Percentiles rank a stretch among this genome's conserved stretches.
Evolutionary conservation across 1,140 invertebrate species (phyloP).

Genomic region (Conopomorpha cramerella): DNA sequence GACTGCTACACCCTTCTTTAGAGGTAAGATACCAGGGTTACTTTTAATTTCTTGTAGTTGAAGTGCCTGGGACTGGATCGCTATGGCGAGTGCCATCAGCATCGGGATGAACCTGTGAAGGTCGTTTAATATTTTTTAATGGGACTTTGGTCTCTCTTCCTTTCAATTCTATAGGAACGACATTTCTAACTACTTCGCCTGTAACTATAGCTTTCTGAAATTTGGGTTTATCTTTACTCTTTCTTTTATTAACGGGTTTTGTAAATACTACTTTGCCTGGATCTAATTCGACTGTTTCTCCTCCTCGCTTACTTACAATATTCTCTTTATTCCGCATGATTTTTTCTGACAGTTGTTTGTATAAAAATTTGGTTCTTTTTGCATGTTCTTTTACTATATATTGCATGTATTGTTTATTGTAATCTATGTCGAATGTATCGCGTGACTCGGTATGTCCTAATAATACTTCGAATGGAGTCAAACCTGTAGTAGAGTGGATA

Average conservation of each 20-base stretch:
- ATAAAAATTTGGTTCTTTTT: slow-evolving; percentile 13
- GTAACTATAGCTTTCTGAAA: slow-evolving; percentile 11
- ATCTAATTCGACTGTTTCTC: slow-evolving; percentile 5
- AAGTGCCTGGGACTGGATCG: slow-evolving; percentile 10
- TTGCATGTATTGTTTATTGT: slow-evolving; percentile 10
- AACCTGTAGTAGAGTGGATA: slow-evolving; percentile 11
- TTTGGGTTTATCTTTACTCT: slow-evolving; percentile 14
- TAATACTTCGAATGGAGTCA: slow-evolving; percentile 17
- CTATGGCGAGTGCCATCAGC: slow-evolving; percentile 2
- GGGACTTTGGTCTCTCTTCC: slow-evolving; percentile 9
- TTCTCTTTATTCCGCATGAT: slow-evolving; percentile 7
- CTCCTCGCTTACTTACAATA: slow-evolving; percentile 4
- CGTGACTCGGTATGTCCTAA: slow-evolving; percentile 16
- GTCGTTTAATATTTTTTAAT: slow-evolving; percentile 16
- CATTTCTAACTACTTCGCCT: slow-evolving; percentile 7
- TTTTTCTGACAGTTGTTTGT: slow-evolving; percentile 12
- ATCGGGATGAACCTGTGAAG: slow-evolving; percentile 12
- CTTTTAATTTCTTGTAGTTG: slow-evolving; percentile 11
- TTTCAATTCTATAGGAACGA: slow-evolving; percentile 8
- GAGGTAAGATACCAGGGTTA: slow-evolving; percentile 13
- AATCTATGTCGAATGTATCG: slow-evolving; percentile 9
- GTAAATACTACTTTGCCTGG: slow-evolving; percentile 11
- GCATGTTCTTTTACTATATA: slow-evolving; percentile 15
- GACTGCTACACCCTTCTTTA: slow-evolving; percentile 10
- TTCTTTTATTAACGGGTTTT: slow-evolving; percentile 10